Conservation (phyloP, 2,797 vertebrate genomes). For the Orestias chungarensis region DNA sequence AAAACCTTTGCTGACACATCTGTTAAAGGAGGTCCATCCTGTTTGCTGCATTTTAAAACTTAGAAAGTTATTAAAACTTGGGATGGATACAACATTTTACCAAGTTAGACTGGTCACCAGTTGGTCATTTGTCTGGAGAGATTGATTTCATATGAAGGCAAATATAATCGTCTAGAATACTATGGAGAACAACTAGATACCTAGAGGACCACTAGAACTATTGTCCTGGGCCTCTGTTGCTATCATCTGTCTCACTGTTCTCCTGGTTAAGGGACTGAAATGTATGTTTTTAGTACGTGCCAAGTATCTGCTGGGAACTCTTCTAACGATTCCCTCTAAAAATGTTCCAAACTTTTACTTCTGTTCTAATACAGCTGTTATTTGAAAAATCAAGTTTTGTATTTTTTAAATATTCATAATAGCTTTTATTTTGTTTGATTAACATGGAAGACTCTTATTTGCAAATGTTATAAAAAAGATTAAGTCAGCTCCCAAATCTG, state of each 20-base stretch:
- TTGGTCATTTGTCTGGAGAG: background rate
- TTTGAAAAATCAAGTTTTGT: background rate
- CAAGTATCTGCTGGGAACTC: constrained; percentile 37
- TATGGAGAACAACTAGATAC: constrained; percentile 24
- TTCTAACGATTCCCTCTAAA: constrained; percentile 21
- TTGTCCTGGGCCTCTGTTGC: constrained; percentile 43
- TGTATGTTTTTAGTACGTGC: constrained; percentile 47
- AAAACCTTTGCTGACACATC: background rate
- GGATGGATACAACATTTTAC: background rate
- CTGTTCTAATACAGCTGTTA: background rate
- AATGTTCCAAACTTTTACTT: constrained; percentile 34
- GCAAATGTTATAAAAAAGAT: background rate
- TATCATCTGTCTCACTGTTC: constrained; percentile 51
- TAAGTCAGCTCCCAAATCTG: background rate
- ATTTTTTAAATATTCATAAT: background rate
- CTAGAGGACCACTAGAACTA: constrained; percentile 40
- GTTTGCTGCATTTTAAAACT: background rate
- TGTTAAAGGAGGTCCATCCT: background rate
- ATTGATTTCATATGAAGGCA: constrained; percentile 25
- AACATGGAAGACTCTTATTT: background rate
- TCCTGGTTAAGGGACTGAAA: constrained; percentile 40
- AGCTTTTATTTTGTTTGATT: background rate
- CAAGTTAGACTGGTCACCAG: background rate
- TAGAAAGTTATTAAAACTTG: background rate
- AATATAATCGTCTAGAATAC: constrained; percentile 32